Base-by-base conservation (phyloP, 2,113 vertebrate genomes). In the Syngnathus scovelli region DNA sequence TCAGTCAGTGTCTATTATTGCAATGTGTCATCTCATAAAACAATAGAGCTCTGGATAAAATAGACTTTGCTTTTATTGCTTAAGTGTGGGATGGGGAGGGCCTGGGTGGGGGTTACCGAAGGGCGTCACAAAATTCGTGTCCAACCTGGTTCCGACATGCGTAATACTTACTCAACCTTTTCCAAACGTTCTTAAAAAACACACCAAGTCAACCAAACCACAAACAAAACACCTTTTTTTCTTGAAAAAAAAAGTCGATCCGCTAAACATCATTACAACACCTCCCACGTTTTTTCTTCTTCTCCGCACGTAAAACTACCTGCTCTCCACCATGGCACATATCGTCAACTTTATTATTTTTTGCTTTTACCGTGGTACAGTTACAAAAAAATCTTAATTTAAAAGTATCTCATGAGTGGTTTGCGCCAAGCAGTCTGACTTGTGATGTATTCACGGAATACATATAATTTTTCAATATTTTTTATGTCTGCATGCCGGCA, bases 201-300 rank as follows among this genome's bases (percentile, higher is more conserved):
- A 58, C 55, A 36, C 55, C 55, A 58, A 58, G 55, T 58, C 55
- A 58, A 36, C 27, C 23, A 36, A 58, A 58, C 55, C 27, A 16
- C 36, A 33, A 18, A 58, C 27, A 16, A 36, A 3, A 52, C 49
- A 10, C 9, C 1, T 52, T 21, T 43, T 43, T 48, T 48, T 48
- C 13, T 48, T 48, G 44, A 48, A 33, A 33, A 23, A 23, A 9
- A 54, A 54, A 23, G 23, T 15, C 9, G 9, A 48, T 6, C 8
- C 6, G 54, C 23, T 23, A 1, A 83, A 77, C 76, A 38, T 75
- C 73, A 68, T 33, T 61, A 70, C 7, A 1, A 68, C 63, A 52
- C 46, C 61, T 52, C 68, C 27, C 38, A 66, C 43, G 51, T n/a
- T n/a, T 18, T 12, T 63, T 46, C 27, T 33, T 64, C 9, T 49